Evolutionary conservation across 2,113 vertebrate genomes (phyloP).

Genomic region (Crotalus tigris): DNA sequence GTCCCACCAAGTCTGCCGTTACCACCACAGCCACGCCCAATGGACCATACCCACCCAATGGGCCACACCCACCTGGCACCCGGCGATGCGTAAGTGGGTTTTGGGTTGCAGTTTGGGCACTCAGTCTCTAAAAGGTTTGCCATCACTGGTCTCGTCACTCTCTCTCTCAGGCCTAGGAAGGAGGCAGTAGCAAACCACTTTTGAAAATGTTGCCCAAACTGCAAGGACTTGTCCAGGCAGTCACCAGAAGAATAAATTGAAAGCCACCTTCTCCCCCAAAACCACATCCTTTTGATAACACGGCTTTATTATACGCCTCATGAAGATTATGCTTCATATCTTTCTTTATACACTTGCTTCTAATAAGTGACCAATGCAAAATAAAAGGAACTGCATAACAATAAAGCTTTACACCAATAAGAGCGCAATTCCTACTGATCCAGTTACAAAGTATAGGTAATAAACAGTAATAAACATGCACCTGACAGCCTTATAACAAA

Average conservation of each 20-base stretch:
- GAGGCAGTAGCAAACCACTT: neutral
- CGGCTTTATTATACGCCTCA: neutral
- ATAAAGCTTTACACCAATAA: neutral
- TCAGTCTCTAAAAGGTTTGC: too few relatives aligned
- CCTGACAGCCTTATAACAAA: neutral
- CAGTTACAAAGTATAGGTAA: neutral
- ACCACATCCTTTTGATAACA: neutral
- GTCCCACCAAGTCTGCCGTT: too few relatives aligned
- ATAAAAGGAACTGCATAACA: neutral
- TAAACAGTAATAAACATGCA: neutral
- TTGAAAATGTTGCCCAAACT: neutral
- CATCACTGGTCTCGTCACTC: neutral
- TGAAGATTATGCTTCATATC: conserved; percentile 9
- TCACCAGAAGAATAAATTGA: neutral
- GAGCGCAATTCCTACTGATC: neutral
- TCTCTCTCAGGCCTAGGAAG: neutral
- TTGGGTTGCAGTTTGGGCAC: too few relatives aligned
- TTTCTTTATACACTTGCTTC: neutral
- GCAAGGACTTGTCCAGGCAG: neutral
- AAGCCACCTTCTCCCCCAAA: neutral
- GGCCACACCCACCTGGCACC: too few relatives aligned
- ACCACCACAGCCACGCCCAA: too few relatives aligned
- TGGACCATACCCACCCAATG: too few relatives aligned
- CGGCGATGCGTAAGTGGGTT: too few relatives aligned
- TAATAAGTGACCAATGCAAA: neutral